phyloP scores from a whole-genome alignment of 2,888 invertebrate genomes.

The Acronicta leporina region DNA sequence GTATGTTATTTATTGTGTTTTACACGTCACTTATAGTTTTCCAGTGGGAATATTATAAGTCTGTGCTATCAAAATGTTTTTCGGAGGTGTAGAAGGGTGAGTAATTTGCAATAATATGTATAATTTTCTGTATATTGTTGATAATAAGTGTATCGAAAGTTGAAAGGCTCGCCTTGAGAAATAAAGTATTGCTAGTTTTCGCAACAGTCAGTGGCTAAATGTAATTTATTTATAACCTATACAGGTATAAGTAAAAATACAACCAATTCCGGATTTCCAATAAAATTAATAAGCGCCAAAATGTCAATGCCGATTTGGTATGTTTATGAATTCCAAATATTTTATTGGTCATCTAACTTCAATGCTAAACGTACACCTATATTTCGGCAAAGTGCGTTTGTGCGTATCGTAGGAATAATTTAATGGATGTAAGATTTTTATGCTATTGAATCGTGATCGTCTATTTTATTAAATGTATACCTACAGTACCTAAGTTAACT shows the following conservation, averaged over 20 bases:
- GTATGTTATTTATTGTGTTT: constrained; percentile 51
- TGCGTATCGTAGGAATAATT: neutral
- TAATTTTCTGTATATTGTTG: constrained; percentile 33
- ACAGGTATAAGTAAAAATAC: constrained; percentile 10
- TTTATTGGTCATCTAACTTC: constrained; percentile 22
- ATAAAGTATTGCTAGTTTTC: constrained; percentile 68
- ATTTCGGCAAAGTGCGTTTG: constrained; percentile 4
- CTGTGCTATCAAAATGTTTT: constrained; percentile 66
- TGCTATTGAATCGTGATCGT: too few relatives aligned
- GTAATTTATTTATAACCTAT: constrained; percentile 12
- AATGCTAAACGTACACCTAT: constrained; percentile 36
- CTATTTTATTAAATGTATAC: too few relatives aligned
- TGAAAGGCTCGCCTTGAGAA: constrained; percentile 81
- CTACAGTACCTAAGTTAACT: too few relatives aligned
- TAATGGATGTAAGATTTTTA: too few relatives aligned
- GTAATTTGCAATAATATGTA: constrained; percentile 54
- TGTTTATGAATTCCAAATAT: constrained; percentile 37
- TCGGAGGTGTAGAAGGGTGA: constrained; percentile 85
- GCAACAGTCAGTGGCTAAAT: constrained; percentile 31
- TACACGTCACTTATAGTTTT: constrained; percentile 22
- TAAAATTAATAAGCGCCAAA: constrained; percentile 36
- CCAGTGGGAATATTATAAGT: constrained; percentile 31
- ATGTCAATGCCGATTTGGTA: constrained; percentile 62
- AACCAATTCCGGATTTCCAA: constrained; percentile 21
- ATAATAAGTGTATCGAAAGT: constrained; percentile 70